phyloP scores from a whole-genome alignment of 2,888 invertebrate species.

The Euspilapteryx auroguttella region DNA sequence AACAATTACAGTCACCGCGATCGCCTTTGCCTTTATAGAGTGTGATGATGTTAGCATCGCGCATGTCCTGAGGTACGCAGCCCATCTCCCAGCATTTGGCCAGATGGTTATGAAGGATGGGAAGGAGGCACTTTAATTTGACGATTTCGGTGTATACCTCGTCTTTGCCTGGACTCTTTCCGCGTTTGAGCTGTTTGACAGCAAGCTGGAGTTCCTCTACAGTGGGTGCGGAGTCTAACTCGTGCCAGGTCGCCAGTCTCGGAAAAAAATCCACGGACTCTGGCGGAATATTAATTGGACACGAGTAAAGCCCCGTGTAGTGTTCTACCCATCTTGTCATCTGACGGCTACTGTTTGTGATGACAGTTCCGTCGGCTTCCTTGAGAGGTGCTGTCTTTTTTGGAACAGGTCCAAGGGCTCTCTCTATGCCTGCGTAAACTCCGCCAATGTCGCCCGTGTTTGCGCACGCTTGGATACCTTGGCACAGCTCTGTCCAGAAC shows the following conservation, averaged over 20 bases:
- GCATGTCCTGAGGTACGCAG: constrained; percentile 6
- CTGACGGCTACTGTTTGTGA: not conserved
- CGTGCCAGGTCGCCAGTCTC: not conserved
- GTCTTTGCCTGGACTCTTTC: constrained; percentile 4
- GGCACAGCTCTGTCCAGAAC: not conserved
- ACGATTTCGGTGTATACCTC: constrained; percentile 1
- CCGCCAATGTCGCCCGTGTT: not conserved
- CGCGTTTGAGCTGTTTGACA: constrained; percentile 2
- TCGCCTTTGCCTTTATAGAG: constrained; percentile 4
- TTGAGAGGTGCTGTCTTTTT: not conserved
- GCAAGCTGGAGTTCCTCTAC: constrained; percentile 1
- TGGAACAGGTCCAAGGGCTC: not conserved
- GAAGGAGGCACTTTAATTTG: constrained; percentile 1
- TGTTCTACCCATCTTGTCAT: not conserved
- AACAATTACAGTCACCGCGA: constrained; percentile 4
- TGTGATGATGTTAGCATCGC: constrained; percentile 3
- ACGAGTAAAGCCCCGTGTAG: not conserved
- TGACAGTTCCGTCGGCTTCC: not conserved
- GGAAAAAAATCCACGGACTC: too few species aligned
- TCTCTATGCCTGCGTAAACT: not conserved
- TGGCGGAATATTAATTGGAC: not conserved
- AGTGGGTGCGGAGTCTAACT: constrained; percentile 1
- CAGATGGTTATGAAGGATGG: not conserved
- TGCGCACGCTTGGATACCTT: not conserved
- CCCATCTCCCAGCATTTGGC: not conserved